Evolutionary conservation across 1,140 invertebrate genomes (phyloP).

Genomic region (Rhyacophila brunnea): DNA sequence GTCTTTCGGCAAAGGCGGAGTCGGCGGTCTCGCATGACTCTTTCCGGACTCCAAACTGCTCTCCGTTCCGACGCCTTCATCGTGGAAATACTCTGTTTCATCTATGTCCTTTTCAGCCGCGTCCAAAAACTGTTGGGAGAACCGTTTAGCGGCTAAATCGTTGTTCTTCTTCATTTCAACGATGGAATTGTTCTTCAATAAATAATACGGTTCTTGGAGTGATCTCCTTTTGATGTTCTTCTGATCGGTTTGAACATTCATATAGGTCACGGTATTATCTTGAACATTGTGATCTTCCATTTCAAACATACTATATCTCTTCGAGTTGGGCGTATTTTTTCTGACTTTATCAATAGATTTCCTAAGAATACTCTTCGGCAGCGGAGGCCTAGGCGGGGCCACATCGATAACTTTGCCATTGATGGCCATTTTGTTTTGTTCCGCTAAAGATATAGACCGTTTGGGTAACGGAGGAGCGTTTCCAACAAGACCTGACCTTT

Average conservation of each 20-base stretch:
- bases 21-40: constrained; percentile 52
- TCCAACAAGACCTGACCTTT: constrained; percentile 49
- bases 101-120: constrained; percentile 53
- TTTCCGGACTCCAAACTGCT: constrained; percentile 55
- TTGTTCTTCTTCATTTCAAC: constrained; percentile 62
- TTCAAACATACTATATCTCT: constrained; percentile 80
- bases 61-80: constrained; percentile 54
- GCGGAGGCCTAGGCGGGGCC: constrained; percentile 65
- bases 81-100: constrained; percentile 52
- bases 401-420: constrained; percentile 48
- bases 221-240: constrained; percentile 67
- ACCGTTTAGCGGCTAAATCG: constrained; percentile 56
- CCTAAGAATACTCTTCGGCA: constrained; percentile 69
- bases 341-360: constrained; percentile 58
- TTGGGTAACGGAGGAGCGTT: constrained; percentile 59
- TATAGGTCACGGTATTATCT: constrained; percentile 46
- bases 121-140: constrained; percentile 54
- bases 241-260: constrained; percentile 51
- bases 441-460: constrained; percentile 63
- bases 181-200: constrained; percentile 58
- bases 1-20: constrained; percentile 51
- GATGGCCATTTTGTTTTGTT: constrained; percentile 51
- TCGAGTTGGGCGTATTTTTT: constrained; percentile 55
- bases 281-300: constrained; percentile 59
- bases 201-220: constrained; percentile 69